Conservation (phyloP, 2,888 invertebrate species). For the Lepidonotus clava region DNA sequence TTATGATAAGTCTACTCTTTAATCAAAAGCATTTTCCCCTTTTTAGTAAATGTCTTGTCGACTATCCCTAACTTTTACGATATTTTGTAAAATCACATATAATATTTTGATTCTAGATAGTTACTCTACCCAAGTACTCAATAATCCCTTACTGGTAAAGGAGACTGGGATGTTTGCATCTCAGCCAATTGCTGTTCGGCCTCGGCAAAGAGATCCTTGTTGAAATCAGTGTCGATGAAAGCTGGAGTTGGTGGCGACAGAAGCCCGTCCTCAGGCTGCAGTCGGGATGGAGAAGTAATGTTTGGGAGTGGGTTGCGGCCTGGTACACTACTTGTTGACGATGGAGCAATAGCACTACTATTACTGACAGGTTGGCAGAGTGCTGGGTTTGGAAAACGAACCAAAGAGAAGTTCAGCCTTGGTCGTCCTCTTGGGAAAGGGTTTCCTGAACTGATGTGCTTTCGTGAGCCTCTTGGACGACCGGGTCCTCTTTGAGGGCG, state of each 20-base stretch:
- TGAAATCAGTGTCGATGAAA: slow-evolving; percentile 57
- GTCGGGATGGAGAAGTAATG: background rate
- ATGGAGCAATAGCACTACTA: background rate
- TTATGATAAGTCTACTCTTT: too few relatives aligned
- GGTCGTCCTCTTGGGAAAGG: too few relatives aligned
- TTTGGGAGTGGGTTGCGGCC: background rate
- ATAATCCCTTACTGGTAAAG: background rate
- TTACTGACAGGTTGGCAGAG: background rate
- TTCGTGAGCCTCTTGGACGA: background rate
- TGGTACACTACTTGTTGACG: background rate
- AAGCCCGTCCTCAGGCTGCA: background rate
- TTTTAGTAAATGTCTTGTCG: too few relatives aligned
- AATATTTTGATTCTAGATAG: too few relatives aligned
- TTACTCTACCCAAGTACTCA: too few relatives aligned
- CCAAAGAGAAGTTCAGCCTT: background rate
- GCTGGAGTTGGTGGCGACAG: slow-evolving; percentile 46
- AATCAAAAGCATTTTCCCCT: too few relatives aligned
- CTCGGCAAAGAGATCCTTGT: slow-evolving; percentile 48
- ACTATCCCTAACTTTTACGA: too few relatives aligned
- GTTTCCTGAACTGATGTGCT: too few relatives aligned
- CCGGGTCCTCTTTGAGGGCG: too few relatives aligned
- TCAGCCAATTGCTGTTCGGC: slow-evolving; percentile 31
- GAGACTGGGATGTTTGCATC: slow-evolving; percentile 14
- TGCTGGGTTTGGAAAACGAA: too few relatives aligned
- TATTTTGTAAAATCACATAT: too few relatives aligned